Percentiles rank a stretch among this genome's conserved stretches.
These are phyloP conservation scores for Dicycla oo DNA, from an alignment of 2,888 invertebrate species.

Conservation along the genomic window DNA sequence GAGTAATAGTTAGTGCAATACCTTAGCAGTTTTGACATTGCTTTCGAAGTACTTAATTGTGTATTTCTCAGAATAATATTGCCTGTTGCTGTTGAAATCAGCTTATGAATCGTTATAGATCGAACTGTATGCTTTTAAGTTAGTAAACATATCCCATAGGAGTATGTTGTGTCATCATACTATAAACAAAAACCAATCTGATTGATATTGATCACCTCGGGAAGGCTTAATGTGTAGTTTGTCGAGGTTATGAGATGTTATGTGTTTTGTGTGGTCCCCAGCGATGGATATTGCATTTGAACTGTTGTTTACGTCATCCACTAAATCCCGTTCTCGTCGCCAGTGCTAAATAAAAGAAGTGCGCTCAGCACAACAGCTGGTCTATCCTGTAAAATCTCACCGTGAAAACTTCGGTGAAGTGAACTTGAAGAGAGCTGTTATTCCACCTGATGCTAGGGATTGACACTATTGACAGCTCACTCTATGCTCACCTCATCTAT, in stretches of 20 bases:
- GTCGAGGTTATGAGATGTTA: constrained; percentile 43
- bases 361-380: neutral
- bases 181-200: constrained; percentile 31
- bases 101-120: neutral
- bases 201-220: constrained; percentile 46
- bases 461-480: too few species aligned
- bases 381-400: too few species aligned
- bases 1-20: neutral
- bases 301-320: constrained; percentile 32
- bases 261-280: constrained; percentile 28
- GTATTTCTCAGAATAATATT: neutral
- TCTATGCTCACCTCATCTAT: too few species aligned
- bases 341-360: constrained; percentile 28
- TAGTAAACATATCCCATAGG: constrained; percentile 13
- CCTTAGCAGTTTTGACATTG: neutral
- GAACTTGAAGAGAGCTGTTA: too few species aligned
- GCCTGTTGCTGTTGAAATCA: neutral
- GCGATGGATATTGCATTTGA: constrained; percentile 38
- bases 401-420: too few species aligned
- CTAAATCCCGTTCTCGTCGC: constrained; percentile 2
- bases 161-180: constrained; percentile 5
- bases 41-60: neutral
- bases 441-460: too few species aligned
- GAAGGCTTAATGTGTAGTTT: constrained; percentile 11
- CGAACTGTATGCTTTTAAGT: neutral